Evolutionary conservation across 2,113 vertebrate genomes (phyloP), one percentile per base, ranked within the genome.

Genomic region (Turnix velox): DNA sequence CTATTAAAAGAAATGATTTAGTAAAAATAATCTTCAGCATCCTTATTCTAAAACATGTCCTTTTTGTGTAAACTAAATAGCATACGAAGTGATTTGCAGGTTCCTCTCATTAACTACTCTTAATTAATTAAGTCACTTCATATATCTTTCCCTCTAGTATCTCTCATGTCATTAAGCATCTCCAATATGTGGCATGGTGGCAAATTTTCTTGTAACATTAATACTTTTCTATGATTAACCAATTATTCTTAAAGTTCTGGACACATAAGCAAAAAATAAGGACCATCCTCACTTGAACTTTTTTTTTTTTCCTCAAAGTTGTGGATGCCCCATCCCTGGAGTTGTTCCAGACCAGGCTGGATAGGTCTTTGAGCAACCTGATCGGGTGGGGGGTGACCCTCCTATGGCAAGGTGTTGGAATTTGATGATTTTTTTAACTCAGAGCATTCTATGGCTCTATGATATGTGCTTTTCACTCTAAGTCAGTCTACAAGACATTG

Each of bases 1-100:
- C 14, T 86, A 87, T 77, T 94, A 91, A 95, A 96, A 94, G 27
- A 87, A 92, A 90, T 85, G 16, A 94, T 95, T 94, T 69, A 75
- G 20, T 86, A 87, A 97, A 96, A 97, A 91, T 71, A 2, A 68
- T 85, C 66, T 90, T 88, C 59, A 81, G 4, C 28, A 48, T 68
- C 18, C 31, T 72, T 69, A 9, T 81, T 95, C 37, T 84, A 85
- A 62, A 95, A 87, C 33, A 63, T 63, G 18, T 2, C 28, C 3
- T 6, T 76, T 90, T 37, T 33, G 14, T 23, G 23, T 19, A 67
- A 35, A 77, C 52, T 90, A 81, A 72, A 59, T 24, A 69, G 12
- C 39, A 33, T n/a, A 51, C 3, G 7, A 59, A 69, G 11, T 63
- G 69, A 61, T 46, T 72, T 85, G 54, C 42, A 88, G 3, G 10